Evolutionary conservation across 2,888 invertebrate genomes (phyloP).

Genomic region (Ernsta delagoae): DNA sequence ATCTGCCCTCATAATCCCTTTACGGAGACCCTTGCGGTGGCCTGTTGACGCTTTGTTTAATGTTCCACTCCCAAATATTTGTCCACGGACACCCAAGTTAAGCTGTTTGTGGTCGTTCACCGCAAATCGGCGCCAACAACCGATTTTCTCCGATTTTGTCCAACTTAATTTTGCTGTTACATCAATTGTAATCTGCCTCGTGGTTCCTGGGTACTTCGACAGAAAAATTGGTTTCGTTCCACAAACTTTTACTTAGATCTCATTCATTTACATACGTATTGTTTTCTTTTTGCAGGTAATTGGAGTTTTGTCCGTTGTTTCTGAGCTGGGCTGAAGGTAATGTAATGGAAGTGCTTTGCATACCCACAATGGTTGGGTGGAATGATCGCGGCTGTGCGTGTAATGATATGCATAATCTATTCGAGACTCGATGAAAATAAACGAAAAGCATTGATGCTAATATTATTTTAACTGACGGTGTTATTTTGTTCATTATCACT

Average conservation of each 20-base stretch:
- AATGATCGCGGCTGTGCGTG: neutral
- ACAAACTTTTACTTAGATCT: neutral
- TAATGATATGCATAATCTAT: no score
- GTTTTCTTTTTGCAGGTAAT: neutral
- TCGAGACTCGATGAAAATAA: no score
- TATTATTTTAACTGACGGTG: no score
- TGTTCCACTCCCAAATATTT: constrained; percentile 10
- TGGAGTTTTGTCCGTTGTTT: neutral
- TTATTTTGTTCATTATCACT: no score
- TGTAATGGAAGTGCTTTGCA: neutral
- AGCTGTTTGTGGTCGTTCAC: neutral
- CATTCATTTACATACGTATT: neutral
- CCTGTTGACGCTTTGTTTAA: constrained; percentile 8
- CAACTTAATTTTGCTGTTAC: no score
- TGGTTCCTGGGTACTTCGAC: no score
- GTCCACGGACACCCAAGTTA: neutral
- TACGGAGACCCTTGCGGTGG: constrained; percentile 13
- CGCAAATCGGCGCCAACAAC: neutral
- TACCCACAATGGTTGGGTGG: neutral
- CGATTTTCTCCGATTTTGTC: no score
- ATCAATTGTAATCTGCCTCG: no score
- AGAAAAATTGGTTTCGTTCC: neutral
- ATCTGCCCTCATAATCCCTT: constrained; percentile 5
- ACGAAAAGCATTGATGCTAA: no score
- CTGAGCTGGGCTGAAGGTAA: neutral